Evolutionary conservation across 2,797 vertebrate species (phyloP).

Genomic region (Crenuchus spilurus): DNA sequence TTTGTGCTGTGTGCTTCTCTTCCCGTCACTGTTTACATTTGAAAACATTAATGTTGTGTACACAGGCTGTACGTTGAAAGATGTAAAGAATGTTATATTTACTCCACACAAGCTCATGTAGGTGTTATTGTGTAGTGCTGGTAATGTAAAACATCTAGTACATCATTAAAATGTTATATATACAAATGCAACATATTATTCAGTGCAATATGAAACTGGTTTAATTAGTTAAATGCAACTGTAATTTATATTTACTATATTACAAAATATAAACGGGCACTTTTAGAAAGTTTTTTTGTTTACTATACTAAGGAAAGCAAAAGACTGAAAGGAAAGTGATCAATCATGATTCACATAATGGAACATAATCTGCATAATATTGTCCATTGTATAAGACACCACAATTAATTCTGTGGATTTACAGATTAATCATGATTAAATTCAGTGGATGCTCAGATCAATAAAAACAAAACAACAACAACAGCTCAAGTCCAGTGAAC

Average conservation of each 20-base stretch:
- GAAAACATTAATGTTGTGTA: too few relatives aligned
- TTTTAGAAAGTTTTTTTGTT: background rate
- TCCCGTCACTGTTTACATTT: too few relatives aligned
- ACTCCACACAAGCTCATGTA: too few relatives aligned
- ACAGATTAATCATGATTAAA: background rate
- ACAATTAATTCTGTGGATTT: background rate
- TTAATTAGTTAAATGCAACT: background rate
- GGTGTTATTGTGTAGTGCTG: background rate
- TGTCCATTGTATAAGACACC: background rate
- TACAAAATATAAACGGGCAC: background rate
- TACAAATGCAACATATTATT: background rate
- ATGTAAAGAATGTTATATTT: too few relatives aligned
- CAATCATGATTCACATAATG: too few relatives aligned
- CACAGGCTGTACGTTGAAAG: too few relatives aligned
- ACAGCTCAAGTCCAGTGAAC: too few relatives aligned
- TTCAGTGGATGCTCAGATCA: background rate
- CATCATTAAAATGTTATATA: background rate
- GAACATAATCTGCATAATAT: background rate
- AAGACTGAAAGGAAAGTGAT: too few relatives aligned
- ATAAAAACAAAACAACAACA: too few relatives aligned
- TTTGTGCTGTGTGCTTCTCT: too few relatives aligned
- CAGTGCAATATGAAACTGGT: background rate
- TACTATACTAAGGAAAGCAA: background rate
- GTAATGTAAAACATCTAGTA: background rate
- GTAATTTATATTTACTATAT: background rate